Conservation (phyloP, 1,140 invertebrate genomes). For the Drosophila santomea region DNA sequence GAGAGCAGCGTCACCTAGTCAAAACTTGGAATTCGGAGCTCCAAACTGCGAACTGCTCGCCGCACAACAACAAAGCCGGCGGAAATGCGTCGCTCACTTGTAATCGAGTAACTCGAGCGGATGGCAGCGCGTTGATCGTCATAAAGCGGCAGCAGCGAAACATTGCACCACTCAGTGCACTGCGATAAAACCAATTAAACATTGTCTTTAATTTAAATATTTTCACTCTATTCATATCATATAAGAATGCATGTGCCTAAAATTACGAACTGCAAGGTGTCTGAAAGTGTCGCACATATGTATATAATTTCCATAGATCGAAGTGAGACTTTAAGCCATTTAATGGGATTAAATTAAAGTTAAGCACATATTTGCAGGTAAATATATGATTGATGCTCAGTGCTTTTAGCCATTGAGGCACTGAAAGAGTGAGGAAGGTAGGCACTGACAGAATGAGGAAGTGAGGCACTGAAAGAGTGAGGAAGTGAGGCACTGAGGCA, state of each 20-base stretch:
- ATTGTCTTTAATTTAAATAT: background rate
- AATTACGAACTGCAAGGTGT: too few species aligned
- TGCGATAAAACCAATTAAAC: background rate
- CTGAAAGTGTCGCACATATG: too few species aligned
- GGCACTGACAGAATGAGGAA: background rate
- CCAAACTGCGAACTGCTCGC: conserved; percentile 18
- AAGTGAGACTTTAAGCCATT: background rate
- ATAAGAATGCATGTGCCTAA: background rate
- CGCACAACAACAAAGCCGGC: conserved; percentile 64
- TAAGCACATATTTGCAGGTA: background rate
- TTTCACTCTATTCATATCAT: background rate
- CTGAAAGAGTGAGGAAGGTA: conserved; percentile 11
- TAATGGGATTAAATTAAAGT: background rate
- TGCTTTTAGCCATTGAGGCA: conserved; percentile 1
- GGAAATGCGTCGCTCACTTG: conserved; percentile 70
- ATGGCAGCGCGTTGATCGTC: conserved; percentile 52
- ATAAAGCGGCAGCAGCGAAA: conserved; percentile 24
- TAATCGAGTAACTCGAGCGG: conserved; percentile 49
- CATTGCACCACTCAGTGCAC: conserved; percentile 46
- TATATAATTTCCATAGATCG: too few species aligned
- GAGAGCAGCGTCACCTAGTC: conserved; percentile 59
- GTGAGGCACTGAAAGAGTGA: background rate
- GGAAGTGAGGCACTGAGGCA: conserved; percentile 32
- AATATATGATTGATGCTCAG: background rate
- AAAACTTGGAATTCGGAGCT: conserved; percentile 18